These are phyloP conservation scores for Panopea generosa DNA, from an alignment of 2,888 invertebrate species.

Conservation along the genomic window DNA sequence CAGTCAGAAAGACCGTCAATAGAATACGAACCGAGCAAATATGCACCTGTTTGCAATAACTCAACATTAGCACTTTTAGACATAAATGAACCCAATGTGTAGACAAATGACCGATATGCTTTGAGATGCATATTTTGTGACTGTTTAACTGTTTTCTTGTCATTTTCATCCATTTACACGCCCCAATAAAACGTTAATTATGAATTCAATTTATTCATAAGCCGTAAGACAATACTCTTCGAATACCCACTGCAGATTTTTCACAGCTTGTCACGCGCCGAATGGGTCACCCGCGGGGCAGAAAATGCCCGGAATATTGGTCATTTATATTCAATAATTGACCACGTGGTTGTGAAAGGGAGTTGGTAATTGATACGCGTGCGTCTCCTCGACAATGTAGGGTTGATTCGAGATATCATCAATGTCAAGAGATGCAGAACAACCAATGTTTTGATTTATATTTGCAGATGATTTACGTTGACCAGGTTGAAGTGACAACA, in stretches of 20 bases:
- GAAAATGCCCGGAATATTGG: constrained; percentile 43
- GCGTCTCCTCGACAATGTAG: not conserved
- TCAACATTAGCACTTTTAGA: constrained; percentile 30
- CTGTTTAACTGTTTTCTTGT: constrained; percentile 27
- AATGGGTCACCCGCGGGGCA: constrained; percentile 40
- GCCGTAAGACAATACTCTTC: constrained; percentile 45
- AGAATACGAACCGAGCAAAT: constrained; percentile 45
- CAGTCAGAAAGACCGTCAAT: constrained; percentile 32
- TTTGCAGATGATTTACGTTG: too few species aligned
- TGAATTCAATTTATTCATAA: constrained; percentile 41
- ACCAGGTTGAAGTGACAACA: too few species aligned
- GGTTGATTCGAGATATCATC: constrained; percentile 6
- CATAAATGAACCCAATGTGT: constrained; percentile 16
- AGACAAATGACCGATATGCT: constrained; percentile 5
- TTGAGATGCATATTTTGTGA: constrained; percentile 31
- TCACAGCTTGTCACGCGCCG: constrained; percentile 58
- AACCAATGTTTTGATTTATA: not conserved
- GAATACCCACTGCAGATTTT: constrained; percentile 40
- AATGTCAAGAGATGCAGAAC: constrained; percentile 1
- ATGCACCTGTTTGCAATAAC: constrained; percentile 54
- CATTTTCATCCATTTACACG: constrained; percentile 22
- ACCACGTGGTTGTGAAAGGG: constrained; percentile 41
- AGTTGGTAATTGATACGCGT: constrained; percentile 15
- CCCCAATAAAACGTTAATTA: constrained; percentile 50
- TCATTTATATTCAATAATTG: constrained; percentile 53